A percentile compares a stretch with the other conserved stretches of the same genome.
phyloP scores from a whole-genome alignment of 2,113 vertebrate species.

The Centrocercus urophasianus region DNA sequence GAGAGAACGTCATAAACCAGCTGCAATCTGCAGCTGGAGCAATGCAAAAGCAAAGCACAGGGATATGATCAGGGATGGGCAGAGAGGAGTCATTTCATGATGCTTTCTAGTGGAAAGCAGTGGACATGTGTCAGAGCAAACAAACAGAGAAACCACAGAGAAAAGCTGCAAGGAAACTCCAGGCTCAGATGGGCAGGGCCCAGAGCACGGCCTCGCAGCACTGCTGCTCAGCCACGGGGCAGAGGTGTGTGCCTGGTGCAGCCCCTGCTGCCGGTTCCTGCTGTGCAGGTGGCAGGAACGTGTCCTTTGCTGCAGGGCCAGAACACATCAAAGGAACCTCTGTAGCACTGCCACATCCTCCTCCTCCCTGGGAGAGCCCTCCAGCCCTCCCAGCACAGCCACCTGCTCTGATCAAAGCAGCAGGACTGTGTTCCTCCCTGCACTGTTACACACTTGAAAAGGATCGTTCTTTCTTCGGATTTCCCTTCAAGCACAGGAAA shows the following conservation, averaged over 20 bases:
- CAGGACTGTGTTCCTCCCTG: background rate
- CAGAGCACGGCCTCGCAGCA: rapidly evolving
- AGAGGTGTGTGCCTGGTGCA: background rate
- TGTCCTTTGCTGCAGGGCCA: background rate
- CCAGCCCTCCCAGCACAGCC: background rate
- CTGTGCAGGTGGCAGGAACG: background rate
- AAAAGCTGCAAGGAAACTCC: background rate
- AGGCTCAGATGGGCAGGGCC: background rate
- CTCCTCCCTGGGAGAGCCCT: background rate
- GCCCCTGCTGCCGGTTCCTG: background rate
- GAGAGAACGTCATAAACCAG: background rate
- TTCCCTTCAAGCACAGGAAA: conserved; percentile 18
- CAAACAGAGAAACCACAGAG: background rate
- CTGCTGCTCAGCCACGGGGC: background rate
- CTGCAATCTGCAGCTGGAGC: background rate
- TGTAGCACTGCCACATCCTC: background rate
- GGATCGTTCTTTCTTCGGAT: background rate
- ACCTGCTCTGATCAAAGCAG: conserved; percentile 1
- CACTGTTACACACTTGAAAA: conserved; percentile 11
- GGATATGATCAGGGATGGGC: background rate
- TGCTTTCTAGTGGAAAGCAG: background rate
- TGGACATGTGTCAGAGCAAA: rapidly evolving
- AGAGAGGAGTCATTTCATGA: background rate
- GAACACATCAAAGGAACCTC: background rate
- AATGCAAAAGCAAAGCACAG: background rate